phyloP scores from a whole-genome alignment of 30 jellyfish, hydroid and myxozoan genomes.

The Aurelia sp. region DNA sequence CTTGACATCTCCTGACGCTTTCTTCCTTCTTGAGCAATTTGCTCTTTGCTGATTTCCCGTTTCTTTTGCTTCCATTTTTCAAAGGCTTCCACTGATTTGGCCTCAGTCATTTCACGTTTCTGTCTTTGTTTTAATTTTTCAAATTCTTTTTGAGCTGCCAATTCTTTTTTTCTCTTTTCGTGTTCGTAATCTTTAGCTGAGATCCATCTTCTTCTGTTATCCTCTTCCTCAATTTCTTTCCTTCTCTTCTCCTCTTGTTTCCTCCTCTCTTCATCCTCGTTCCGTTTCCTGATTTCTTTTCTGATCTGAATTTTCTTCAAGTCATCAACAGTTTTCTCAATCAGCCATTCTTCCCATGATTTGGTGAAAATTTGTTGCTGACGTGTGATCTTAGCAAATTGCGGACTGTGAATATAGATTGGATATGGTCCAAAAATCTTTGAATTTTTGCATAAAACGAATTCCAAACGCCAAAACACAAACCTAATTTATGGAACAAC shows the following conservation, averaged over 20 bases:
- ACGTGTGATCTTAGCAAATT: not conserved
- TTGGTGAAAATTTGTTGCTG: constrained; percentile 30
- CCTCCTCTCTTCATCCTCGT: constrained; percentile 8
- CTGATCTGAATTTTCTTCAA: constrained; percentile 34
- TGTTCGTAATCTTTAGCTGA: constrained; percentile 49
- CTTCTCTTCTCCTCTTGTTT: constrained; percentile 43
- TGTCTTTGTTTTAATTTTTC: constrained; percentile 69
- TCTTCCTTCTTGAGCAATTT: constrained; percentile 1
- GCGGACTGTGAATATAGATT: no score
- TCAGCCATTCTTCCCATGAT: constrained; percentile 88
- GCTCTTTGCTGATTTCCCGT: constrained; percentile 32
- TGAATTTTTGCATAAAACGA: no score
- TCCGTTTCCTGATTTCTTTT: constrained; percentile 18
- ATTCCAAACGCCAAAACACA: no score
- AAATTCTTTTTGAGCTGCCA: constrained; percentile 67
- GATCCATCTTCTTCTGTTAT: constrained; percentile 70
- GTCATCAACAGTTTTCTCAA: constrained; percentile 65
- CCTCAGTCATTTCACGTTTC: constrained; percentile 34
- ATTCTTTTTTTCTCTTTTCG: constrained; percentile 46
- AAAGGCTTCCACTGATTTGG: constrained; percentile 29
- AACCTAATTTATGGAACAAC: no score
- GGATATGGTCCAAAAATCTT: no score
- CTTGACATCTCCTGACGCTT: not conserved
- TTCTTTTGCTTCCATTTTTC: constrained; percentile 51
- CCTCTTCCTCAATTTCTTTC: constrained; percentile 37